Evolutionary conservation across 2,113 vertebrate genomes (phyloP), one percentile per base, ranked within the genome.

Genomic region (Glaucidium brasilianum): DNA sequence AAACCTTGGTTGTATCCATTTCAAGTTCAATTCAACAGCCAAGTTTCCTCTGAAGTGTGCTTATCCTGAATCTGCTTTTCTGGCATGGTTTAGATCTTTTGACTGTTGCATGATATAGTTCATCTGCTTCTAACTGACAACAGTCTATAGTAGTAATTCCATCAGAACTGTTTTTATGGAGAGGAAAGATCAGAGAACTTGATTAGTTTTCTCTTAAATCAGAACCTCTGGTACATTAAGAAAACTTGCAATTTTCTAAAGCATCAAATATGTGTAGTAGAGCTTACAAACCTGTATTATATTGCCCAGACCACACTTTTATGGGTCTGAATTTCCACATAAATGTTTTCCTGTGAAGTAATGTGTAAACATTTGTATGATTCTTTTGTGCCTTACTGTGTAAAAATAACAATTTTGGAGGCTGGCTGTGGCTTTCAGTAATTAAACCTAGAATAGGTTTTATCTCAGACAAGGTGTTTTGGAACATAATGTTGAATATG

Each of bases 291-390:
- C 7, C 17, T 75, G 9, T 11, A 9, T 41, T 72, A 0, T 8
- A 21, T 47, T 60, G 49, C 25, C 35, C 35, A 73, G 35, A 15
- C 10, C 5, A 34, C 15, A 15, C 18, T 82, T 73, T 82, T 73
- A 27, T 30, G 6, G 19, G 4, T 62, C 45, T 45, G n/a, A 59
- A 73, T 37, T 84, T 73, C 26, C 26, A 10, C 0, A 0, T 50
- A 66, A 50, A 14, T 11, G 7, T 26, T 85, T 7, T 85, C 23
- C 18, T 88, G 1, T 74, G n/a, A 67, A 83, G 9, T 45, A 74
- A 13, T 74, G 10, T 15, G 67, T 53, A 45, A 55, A 19, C 1
- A 3, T 59, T 69, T 13, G 2, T 64, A 11, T n/a, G 39, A 25
- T 69, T 34, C 26, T 82, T 67, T 59, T 74, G 22, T n/a, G 14